Percentiles rank a stretch among this genome's conserved stretches.
phyloP scores from a whole-genome alignment of 2,888 invertebrate species.

The Stratiomys singularior region DNA sequence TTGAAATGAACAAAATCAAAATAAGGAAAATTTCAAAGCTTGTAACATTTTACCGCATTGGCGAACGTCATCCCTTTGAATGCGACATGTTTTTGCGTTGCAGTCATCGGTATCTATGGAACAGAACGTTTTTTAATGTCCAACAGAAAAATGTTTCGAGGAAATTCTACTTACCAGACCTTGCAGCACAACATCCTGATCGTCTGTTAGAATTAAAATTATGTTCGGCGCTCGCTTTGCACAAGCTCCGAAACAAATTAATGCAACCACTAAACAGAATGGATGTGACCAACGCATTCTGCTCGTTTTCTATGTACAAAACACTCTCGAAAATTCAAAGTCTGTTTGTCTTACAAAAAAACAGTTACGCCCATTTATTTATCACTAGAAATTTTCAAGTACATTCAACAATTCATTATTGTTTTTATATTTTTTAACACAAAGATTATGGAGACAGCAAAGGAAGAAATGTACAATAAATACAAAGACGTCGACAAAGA shows the following conservation, averaged over 20 bases:
- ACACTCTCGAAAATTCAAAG: background rate
- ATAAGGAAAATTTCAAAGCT: background rate
- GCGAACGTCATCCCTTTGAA: constrained; percentile 74
- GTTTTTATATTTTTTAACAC: too few species aligned
- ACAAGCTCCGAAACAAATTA: background rate
- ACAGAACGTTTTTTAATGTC: background rate
- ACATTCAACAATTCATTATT: too few species aligned
- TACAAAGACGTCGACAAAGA: too few species aligned
- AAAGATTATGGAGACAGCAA: too few species aligned
- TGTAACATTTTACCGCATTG: constrained; percentile 78
- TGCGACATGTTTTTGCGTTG: constrained; percentile 72
- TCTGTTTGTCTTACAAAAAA: constrained; percentile 2
- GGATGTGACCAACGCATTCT: background rate
- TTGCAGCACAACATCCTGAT: constrained; percentile 83
- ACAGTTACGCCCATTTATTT: background rate
- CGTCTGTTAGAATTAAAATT: constrained; percentile 83
- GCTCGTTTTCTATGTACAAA: background rate
- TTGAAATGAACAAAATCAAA: constrained; percentile 33
- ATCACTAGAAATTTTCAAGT: too few species aligned
- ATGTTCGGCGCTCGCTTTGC: constrained; percentile 71
- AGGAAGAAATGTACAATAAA: too few species aligned
- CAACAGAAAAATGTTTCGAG: background rate
- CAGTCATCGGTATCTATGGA: constrained; percentile 73
- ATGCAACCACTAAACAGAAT: background rate
- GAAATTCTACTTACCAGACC: constrained; percentile 73